Base-by-base conservation (phyloP, 2,113 vertebrate genomes). In the Miniopterus natalensis region DNA sequence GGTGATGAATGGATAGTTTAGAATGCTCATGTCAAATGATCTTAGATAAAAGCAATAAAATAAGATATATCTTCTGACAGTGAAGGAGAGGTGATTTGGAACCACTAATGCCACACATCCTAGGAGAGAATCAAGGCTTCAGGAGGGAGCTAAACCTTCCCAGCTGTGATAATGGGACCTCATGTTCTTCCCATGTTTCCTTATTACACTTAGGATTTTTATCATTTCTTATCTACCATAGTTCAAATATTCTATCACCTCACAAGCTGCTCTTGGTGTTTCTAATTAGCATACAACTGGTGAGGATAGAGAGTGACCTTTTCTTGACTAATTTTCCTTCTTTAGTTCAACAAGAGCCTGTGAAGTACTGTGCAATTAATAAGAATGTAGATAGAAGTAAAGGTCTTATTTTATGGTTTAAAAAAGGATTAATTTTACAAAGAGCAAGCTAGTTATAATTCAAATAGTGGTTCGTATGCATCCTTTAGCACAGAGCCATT, bases 321-420 rank as follows among this genome's bases (percentile, higher is more conserved):
- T 98, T 75, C 88, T 88, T 96, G 93, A 84, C 95, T 96, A 97
- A 96, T 97, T 97, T 96, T 95, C 27, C 63, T 98, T 84, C 95
- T 97, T 95, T 81, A 8, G 20, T 90, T 98, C 97, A 91, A 86
- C 95, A 95, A 97, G 90, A 97, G 95, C 80, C 49, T 25, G 31
- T 97, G 95, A 98, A 98, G 98, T 97, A 96, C 88, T 49, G 49
- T 77, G 95, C 95, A 97, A 98, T 98, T 98, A 98, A 93, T 98
- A 97, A 96, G 80, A 95, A 84, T 84, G 68, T 85, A 90, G 93
- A 95, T 87, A 96, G 96, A 97, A 98, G 86, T 93, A 98, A 98
- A 98, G 95, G 97, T 98, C 97, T 98, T 75, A 49, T 97, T 98
- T 98, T 97, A 98, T 95, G 95, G 89, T 90, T 92, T 96, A 93